Conservation (phyloP, 2,113 vertebrate species). For the Chaenocephalus aceratus region DNA sequence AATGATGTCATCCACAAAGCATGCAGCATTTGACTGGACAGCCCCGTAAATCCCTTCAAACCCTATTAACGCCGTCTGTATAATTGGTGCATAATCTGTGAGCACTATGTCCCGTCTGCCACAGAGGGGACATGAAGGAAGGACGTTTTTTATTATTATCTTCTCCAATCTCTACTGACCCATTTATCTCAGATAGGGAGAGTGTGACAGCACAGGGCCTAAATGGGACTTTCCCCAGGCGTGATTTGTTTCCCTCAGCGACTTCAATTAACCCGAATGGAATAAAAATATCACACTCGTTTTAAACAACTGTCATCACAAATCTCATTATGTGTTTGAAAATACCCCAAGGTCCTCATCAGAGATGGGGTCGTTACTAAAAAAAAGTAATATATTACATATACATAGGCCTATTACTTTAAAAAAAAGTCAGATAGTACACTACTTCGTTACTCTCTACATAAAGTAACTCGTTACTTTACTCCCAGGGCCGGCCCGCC, state of each 20-base stretch:
- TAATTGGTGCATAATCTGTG: slow-evolving; percentile 77
- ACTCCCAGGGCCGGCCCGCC: too few relatives aligned
- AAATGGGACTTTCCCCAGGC: slow-evolving; percentile 65
- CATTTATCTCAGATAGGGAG: slow-evolving; percentile 59
- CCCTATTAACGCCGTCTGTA: slow-evolving; percentile 74
- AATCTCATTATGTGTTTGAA: not conserved
- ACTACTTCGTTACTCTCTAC: too few relatives aligned
- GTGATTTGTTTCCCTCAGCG: slow-evolving; percentile 60
- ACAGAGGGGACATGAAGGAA: slow-evolving; percentile 32
- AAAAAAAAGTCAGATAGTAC: too few relatives aligned
- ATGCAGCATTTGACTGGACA: slow-evolving; percentile 78
- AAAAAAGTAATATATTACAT: too few relatives aligned
- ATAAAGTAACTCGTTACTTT: too few relatives aligned
- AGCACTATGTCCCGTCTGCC: slow-evolving; percentile 58
- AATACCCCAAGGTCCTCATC: not conserved
- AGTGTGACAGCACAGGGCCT: slow-evolving; percentile 49
- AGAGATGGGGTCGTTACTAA: too few relatives aligned
- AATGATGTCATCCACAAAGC: slow-evolving; percentile 83
- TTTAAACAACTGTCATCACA: slow-evolving; percentile 41
- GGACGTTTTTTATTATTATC: slow-evolving; percentile 35
- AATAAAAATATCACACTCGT: slow-evolving; percentile 31
- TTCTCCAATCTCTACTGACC: slow-evolving; percentile 69
- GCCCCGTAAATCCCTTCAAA: slow-evolving; percentile 73
- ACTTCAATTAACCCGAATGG: slow-evolving; percentile 66
- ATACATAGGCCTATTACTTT: too few relatives aligned